These are phyloP conservation scores for Capreolus pygargus DNA, from an alignment of 2,113 vertebrate genomes.

Conservation along the genomic window DNA sequence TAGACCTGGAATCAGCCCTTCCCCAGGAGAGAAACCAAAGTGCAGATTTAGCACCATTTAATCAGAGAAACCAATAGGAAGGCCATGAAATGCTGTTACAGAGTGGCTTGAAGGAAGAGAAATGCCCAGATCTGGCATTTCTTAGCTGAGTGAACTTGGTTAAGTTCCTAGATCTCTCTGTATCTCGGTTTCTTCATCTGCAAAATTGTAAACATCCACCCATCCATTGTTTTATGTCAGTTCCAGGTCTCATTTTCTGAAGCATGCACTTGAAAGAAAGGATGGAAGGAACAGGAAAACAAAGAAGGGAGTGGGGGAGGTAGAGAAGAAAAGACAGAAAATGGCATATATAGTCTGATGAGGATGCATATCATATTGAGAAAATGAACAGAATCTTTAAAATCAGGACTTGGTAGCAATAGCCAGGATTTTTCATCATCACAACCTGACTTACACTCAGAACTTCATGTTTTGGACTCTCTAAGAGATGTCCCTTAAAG, in stretches of 20 bases:
- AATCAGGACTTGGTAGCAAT: background rate
- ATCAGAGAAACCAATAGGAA: constrained; percentile 24
- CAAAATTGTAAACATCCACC: background rate
- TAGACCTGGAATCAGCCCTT: constrained; percentile 69
- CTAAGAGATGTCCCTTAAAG: background rate
- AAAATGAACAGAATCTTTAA: background rate
- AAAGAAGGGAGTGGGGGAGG: background rate
- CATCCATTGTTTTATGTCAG: background rate
- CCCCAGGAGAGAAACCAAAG: constrained; percentile 66
- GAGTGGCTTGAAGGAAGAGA: background rate
- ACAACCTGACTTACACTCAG: background rate
- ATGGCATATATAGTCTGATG: rapidly evolving
- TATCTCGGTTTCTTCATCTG: background rate
- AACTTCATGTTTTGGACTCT: background rate
- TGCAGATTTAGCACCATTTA: background rate
- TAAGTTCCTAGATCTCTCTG: background rate
- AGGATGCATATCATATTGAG: background rate
- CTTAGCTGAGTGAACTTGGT: background rate
- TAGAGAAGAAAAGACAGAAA: background rate
- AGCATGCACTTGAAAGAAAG: background rate
- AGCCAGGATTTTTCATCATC: background rate
- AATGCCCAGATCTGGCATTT: background rate
- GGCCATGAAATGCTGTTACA: background rate
- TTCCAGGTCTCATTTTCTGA: background rate
- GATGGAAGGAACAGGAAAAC: background rate